Base-by-base conservation (phyloP, 1,140 invertebrate species). In the Hylyphantes graminicola region DNA sequence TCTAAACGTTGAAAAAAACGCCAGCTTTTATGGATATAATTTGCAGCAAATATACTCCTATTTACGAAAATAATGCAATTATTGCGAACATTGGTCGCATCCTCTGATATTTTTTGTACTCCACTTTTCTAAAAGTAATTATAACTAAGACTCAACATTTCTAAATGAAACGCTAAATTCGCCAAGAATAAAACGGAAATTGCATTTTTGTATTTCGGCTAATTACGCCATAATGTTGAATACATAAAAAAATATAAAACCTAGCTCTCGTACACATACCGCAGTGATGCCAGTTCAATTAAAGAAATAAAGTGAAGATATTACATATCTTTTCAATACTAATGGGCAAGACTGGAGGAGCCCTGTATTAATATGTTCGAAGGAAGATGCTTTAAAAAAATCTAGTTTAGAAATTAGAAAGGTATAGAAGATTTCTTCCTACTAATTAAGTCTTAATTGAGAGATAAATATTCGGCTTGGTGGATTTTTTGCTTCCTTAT, bases 401-500 rank as follows among this genome's bases (percentile, higher is more conserved):
- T 50, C 11, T n/a, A 50, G 70, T 74, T 83, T 75, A 48, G 72
- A 75, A 81, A 83, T 83, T 83, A 83, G 80, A 83, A 83, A 83
- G 70, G 80, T 51, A 83, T 74, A 74, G 72, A 83, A 72, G 54
- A 65, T 83, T 83, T 65, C 68, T 83, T 74, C 80, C 70, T 83
- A 55, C 80, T 83, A 83, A 83, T 83, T 83, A 83, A 83, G 80
- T 21, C 80, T 83, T 83, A 83, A 83, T 83, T 83, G 80, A 83
- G 80, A 75, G 72, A 83, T 83, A 83, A 83, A 83, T 83, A 83
- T 83, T 83, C 80, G 21, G 50, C 79, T 81, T 35, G 67, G 48
- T 12, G n/a, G n/a, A 19, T 65, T 83, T 75, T 83, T 75, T 83
- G 51, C 55, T 48, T 51, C 72, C 59, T 83, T 21, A 83, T 83